Base-by-base conservation (phyloP, 2,888 invertebrate genomes). In the Nycteola revayana region DNA sequence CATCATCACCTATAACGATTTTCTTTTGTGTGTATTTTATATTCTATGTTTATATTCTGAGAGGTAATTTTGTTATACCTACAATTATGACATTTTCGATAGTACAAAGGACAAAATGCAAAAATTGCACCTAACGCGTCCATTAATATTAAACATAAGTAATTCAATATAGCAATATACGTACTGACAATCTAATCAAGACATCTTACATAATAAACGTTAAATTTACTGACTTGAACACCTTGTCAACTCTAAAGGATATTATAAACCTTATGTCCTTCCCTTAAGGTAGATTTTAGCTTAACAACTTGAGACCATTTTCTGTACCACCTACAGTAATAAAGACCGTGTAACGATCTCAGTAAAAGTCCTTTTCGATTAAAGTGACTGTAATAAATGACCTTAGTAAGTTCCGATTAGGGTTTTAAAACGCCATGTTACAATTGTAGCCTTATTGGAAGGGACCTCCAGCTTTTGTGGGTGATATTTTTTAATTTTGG, bases 311-410 rank as follows among this genome's bases (percentile, higher is more conserved):
- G 33, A 34, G 41, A 34, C 41, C 41, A 42, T 61, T 68, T 64
- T 57, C 58, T 59, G 50, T 49, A 42, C 49, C 58, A 67, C 63
- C 62, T 63, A 42, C 22, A 44, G 58, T 46, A 52, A 60, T 73
- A 71, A 70, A 71, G 58, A 50, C 42, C 41, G 46, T 54, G 60
- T 63, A 72, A 68, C 57, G 63, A 62, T 61, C 46, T 52, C 42
- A 53, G 42, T 63, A 55, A 65, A 57, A 55, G 51, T 66, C 57
- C 55, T 55, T 43, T 67, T 63, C 71, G 66, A 73, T 71, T 68
- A 66, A 65, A 58, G 51, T 49, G 48, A 61, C 58, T 56, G 66
- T 66, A 52, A 72, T 65, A 65, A 69, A 72, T 66, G 59, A 49
- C 36, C 33, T 43, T 37, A 42, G 48, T 63, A 55, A 57, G 54